Percentiles rank a stretch among this genome's conserved stretches.
These are phyloP conservation scores for Nematostella vectensis DNA, from an alignment of 92 coral and sea anemone species.

Conservation along the genomic window DNA sequence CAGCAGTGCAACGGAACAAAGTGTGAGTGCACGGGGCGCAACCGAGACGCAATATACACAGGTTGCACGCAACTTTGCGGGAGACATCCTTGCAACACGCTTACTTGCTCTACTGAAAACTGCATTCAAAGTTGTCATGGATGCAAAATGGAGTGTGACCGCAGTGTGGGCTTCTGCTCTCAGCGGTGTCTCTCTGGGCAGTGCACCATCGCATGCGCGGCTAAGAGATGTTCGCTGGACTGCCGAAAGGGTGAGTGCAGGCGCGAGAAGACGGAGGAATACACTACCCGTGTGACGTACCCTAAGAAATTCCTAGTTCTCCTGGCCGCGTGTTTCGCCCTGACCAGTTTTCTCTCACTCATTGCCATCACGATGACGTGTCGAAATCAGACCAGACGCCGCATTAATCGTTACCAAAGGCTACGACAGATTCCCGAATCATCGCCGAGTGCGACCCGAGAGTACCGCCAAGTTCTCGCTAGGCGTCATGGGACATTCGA, in stretches of 20 bases:
- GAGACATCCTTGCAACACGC: conserved; percentile 27
- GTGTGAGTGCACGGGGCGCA: conserved; percentile 39
- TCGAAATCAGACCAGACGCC: conserved; percentile 10
- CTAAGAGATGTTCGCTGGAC: conserved; percentile 38
- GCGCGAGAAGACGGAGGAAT: background rate
- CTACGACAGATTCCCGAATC: conserved; percentile 3
- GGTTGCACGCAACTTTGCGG: conserved; percentile 56
- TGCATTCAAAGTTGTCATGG: conserved; percentile 69
- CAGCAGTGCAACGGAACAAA: conserved; percentile 55
- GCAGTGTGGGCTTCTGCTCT: conserved; percentile 65
- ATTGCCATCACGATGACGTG: conserved; percentile 31
- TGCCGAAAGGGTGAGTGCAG: conserved; percentile 31
- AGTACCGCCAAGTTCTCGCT: conserved; percentile 9
- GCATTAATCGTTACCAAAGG: conserved; percentile 13
- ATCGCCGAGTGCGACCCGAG: background rate
- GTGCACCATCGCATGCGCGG: conserved; percentile 58
- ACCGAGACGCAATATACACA: conserved; percentile 18
- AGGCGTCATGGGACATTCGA: conserved; percentile 12
- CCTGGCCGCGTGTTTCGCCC: conserved; percentile 48
- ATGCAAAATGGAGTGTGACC: conserved; percentile 78
- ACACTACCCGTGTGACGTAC: conserved; percentile 2
- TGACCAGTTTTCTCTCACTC: conserved; percentile 33
- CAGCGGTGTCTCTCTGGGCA: conserved; percentile 70
- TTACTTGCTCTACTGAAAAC: conserved; percentile 52
- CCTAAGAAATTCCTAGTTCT: conserved; percentile 25